Evolutionary conservation across 1,140 invertebrate genomes (phyloP).

Genomic region (Scaptomyza pallida): DNA sequence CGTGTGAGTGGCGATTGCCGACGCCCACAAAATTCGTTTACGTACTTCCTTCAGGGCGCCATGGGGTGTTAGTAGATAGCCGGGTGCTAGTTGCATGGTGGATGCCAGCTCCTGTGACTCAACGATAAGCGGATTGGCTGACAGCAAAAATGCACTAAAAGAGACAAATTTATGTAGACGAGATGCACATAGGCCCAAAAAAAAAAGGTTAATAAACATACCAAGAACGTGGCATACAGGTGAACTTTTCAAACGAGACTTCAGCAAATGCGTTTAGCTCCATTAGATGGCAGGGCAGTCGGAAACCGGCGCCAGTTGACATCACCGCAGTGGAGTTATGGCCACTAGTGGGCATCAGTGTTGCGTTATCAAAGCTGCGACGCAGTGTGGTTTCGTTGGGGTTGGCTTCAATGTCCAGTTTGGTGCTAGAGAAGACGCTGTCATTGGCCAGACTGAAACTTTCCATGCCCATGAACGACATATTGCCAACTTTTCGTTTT

Average conservation of each 20-base stretch:
- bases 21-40: constrained; percentile 83
- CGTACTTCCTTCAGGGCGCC: constrained; percentile 80
- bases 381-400: constrained; percentile 39
- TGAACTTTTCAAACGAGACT: constrained; percentile 65
- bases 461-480: constrained; percentile 60
- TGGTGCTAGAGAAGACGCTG: constrained; percentile 76
- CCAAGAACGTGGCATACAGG: constrained; percentile 59
- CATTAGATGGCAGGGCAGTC: constrained; percentile 56
- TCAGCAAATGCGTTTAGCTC: constrained; percentile 73
- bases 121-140: constrained; percentile 79
- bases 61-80: constrained; percentile 70
- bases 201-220: constrained; percentile 19
- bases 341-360: constrained; percentile 37
- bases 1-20: constrained; percentile 73
- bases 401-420: constrained; percentile 68
- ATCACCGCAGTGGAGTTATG: constrained; percentile 17
- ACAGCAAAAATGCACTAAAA: constrained; percentile 62
- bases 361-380: constrained; percentile 56
- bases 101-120: constrained; percentile 74
- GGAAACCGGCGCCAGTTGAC: not conserved
- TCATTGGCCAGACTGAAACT: constrained; percentile 73
- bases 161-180: constrained; percentile 17
- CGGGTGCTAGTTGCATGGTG: constrained; percentile 75
- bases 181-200: not conserved
- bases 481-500: constrained; percentile 71